Evolutionary conservation across 2,113 vertebrate genomes (phyloP).

Genomic region (Eubucco bourcierii): DNA sequence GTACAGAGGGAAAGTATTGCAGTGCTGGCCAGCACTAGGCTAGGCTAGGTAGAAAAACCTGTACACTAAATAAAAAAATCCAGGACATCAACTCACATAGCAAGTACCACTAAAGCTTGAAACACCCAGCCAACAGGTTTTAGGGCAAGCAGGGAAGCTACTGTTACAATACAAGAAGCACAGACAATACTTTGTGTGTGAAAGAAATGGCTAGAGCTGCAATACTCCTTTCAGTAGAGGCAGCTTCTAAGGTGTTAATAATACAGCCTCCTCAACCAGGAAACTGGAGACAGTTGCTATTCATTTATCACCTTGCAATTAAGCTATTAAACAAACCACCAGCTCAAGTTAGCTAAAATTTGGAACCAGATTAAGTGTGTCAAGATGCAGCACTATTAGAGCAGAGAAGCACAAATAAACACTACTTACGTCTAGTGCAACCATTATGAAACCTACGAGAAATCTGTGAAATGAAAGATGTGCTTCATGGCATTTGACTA

Average conservation of each 20-base stretch:
- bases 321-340: conserved; percentile 2
- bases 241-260: not conserved
- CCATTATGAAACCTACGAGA: not conserved
- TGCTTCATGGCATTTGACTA: not conserved
- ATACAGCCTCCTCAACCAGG: not conserved
- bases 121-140: not conserved
- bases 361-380: not conserved
- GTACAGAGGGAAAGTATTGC: not conserved
- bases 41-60: not conserved
- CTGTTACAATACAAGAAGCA: not conserved
- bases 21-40: not conserved
- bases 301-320: conserved; percentile 47
- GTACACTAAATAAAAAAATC: accelerated
- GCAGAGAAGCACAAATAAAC: not conserved
- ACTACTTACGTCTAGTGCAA: not conserved
- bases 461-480: not conserved
- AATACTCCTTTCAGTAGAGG: not conserved
- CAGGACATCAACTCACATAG: accelerated
- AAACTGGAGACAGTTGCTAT: not conserved
- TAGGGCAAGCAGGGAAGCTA: not conserved
- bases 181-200: not conserved
- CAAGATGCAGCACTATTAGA: not conserved
- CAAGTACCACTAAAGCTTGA: not conserved
- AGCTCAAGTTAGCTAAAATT: not conserved
- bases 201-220: not conserved